Base-by-base conservation (phyloP, 2,888 invertebrate species). In the Muschampia plurimacula region DNA sequence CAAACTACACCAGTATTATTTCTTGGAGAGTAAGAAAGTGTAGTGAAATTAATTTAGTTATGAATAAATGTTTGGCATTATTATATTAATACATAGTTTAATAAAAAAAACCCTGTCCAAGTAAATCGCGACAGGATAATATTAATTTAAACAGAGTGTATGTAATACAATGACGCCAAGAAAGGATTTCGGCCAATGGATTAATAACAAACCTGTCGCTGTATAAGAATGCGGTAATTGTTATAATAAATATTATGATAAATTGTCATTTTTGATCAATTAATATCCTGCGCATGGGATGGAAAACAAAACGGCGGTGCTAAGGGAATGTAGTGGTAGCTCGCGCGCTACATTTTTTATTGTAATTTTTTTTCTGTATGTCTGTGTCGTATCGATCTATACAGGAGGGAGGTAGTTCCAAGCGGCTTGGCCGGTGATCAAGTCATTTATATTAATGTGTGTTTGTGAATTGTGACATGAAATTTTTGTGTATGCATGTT, bases 281-380 rank as follows among this genome's bases (percentile, higher is more conserved):
- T 22, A 22, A 22, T 22, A 22, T 22, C 22, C 22, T 22, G 22
- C 22, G 22, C 22, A 22, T 22, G 22, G 22, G 22, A 22, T 22
- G 1, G 22, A 22, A 22, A 22, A 22, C 22, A 22, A 22, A 22
- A 22, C 22, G 22, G 22, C 22, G 1, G 22, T 22, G 22, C 22
- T 22, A 22, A 22, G 22, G 22, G 22, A 22, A 22, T 22, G 22
- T 22, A 1, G 22, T 44, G 6, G 66, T 65, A 69, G 32, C 41
- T 32, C 62, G 70, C 52, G 75, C 57, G 63, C 60, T 60, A 67
- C 57, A 55, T 9, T 4, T 22, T 22, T 28, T 22, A 10, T 2
- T 32, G 41, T 55, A 68, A 59, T 22, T 22, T n/a, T 62, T 41
- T 55, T 22, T 49, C 10, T 15, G 60, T 36, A 12, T 10, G 60